These are phyloP conservation scores for Eutrigla gurnardus DNA, from an alignment of 2,797 vertebrate genomes.

Conservation along the genomic window DNA sequence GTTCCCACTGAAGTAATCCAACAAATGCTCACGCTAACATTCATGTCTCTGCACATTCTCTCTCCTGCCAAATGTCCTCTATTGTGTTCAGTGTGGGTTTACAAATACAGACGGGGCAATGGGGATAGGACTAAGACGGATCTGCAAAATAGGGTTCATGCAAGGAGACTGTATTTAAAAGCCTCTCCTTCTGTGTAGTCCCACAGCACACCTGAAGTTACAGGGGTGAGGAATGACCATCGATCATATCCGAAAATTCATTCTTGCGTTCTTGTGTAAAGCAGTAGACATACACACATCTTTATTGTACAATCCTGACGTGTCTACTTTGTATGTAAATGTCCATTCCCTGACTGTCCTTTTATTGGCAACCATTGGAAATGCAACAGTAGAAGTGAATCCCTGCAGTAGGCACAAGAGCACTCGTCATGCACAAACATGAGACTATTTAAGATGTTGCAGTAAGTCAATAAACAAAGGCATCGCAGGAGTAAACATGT, in stretches of 20 bases:
- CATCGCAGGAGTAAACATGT: conserved; percentile 29
- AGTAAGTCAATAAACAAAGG: conserved; percentile 35
- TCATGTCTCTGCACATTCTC: conserved; percentile 46
- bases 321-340: background rate
- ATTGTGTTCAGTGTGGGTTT: conserved; percentile 41
- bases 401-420: background rate
- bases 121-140: conserved; percentile 34
- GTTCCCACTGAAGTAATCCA: conserved; percentile 69
- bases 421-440: background rate
- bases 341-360: background rate
- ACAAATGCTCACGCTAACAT: conserved; percentile 58
- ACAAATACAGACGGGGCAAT: conserved; percentile 34
- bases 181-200: background rate
- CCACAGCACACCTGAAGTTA: background rate
- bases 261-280: no score
- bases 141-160: conserved; percentile 27
- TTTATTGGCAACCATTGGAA: background rate
- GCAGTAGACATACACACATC: no score
- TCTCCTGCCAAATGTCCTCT: conserved; percentile 43
- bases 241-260: no score
- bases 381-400: conserved; percentile 16
- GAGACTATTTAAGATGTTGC: conserved; percentile 6
- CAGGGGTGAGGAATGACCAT: background rate
- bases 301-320: background rate
- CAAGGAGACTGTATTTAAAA: conserved; percentile 19